These are phyloP conservation scores for Pogonocichla stellata DNA, from an alignment of 2,113 vertebrate species.

Conservation along the genomic window DNA sequence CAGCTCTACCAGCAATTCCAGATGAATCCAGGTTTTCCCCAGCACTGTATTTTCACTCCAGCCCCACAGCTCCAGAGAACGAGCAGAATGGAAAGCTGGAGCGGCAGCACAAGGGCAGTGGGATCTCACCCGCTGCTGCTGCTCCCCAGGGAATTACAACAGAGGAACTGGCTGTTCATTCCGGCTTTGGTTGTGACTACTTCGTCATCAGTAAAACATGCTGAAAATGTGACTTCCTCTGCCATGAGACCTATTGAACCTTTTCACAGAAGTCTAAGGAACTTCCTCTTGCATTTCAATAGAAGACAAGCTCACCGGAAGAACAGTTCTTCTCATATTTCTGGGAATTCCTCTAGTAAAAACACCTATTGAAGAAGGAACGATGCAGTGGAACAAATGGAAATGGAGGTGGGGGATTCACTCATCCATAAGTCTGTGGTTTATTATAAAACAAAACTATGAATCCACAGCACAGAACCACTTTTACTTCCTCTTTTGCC, in stretches of 20 bases:
- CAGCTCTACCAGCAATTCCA: neutral
- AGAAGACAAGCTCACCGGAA: neutral
- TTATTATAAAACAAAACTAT: neutral
- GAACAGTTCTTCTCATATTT: neutral
- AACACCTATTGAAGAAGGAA: neutral
- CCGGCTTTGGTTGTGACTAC: rapidly evolving
- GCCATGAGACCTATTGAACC: neutral
- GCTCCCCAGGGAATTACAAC: neutral
- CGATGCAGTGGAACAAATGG: neutral
- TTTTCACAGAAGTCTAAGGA: neutral
- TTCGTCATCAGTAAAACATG: neutral
- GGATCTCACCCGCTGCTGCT: rapidly evolving
- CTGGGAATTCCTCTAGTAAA: neutral
- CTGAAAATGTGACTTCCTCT: conserved; percentile 22
- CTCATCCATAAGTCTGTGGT: neutral
- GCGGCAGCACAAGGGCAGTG: rapidly evolving
- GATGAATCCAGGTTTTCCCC: neutral
- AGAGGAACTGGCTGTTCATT: neutral
- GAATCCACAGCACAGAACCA: neutral
- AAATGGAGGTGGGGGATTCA: neutral
- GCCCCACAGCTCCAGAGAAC: neutral
- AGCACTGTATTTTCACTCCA: neutral
- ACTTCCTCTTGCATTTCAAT: neutral
- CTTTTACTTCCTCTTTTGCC: conserved; percentile 20
- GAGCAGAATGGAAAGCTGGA: neutral